Base-by-base conservation (phyloP, 2,797 vertebrate species). In the Intellagama lesueurii region DNA sequence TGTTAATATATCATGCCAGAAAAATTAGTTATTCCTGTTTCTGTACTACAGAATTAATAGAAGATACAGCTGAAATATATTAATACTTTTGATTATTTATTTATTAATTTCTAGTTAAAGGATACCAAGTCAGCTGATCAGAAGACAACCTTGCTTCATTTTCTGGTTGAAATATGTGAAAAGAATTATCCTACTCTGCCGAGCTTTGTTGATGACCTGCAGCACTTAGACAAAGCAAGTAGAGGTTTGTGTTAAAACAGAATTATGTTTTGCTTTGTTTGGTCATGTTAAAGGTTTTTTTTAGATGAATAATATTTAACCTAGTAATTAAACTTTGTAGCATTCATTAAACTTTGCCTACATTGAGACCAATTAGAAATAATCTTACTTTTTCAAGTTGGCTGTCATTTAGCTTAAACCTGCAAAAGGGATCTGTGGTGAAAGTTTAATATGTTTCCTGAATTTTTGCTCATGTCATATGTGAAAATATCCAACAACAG, bases 51-150 rank as follows among this genome's bases (percentile, higher is more conserved):
- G 44, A 40, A 44, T 60, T 44, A 4, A 40, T 30, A 72, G 7
- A 78, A 72, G 5, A 60, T 70, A 7, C 32, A 68, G 77, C 70
- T 91, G 80, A 92, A 93, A 78, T 90, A 24, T 1, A 64, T 52
- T 84, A 47, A 94, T 93, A 90, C 94, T 93, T 90, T 0, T 89
- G 72, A 87, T 9, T 85, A 75, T 90, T 86, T 64, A 73, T 3
- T 32, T 56, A 35, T 95, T 24, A 78, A 1, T 28, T 89, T 88
- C 70, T 96, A 99, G 99, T 94, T 99, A 28, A 99, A 99, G 92
- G 99, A 99, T 94, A 99, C 98, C 0, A 99, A 99, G 93, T 99
- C 99, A 0, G 97, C 97, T 49, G 99, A 99, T 97, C 99, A 99
- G 95, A 98, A 97, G 96, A 98, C 97, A 87, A 99, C 99, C 0